Conservation (phyloP, 2,888 invertebrate species). For the Epinotia demarniana region DNA sequence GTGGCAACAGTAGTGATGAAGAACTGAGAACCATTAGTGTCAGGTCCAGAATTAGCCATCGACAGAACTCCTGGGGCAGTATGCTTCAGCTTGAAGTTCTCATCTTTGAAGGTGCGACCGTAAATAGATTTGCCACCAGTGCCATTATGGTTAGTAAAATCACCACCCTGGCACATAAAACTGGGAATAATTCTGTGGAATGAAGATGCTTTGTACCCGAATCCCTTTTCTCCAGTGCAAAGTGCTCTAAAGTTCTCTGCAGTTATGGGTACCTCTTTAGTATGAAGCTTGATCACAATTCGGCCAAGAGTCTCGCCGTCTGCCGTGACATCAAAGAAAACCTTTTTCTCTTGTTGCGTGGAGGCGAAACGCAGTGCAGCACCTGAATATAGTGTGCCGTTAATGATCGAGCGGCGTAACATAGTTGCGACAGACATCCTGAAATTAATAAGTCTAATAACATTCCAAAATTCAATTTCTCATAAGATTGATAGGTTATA, state of each 20-base stretch:
- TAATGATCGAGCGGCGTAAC: conserved; percentile 69
- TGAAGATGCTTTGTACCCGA: conserved; percentile 95
- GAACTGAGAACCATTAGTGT: conserved; percentile 99
- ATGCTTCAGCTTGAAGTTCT: conserved; percentile 97
- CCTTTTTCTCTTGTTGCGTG: conserved; percentile 78
- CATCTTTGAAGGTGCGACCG: conserved; percentile 96
- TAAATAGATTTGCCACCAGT: conserved; percentile 98
- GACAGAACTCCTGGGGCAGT: conserved; percentile 95
- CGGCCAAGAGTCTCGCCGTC: conserved; percentile 92
- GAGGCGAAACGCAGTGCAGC: conserved; percentile 74
- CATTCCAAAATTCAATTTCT: too few species aligned
- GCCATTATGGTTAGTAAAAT: conserved; percentile 96
- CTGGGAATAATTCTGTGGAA: conserved; percentile 97
- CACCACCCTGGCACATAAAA: conserved; percentile 98
- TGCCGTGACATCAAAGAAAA: conserved; percentile 95
- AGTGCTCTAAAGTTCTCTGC: conserved; percentile 98
- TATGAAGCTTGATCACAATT: conserved; percentile 94
- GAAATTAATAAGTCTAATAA: conserved; percentile 7
- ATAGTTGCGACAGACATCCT: conserved; percentile 51
- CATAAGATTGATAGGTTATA: background rate
- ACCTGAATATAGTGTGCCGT: conserved; percentile 75
- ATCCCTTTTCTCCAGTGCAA: conserved; percentile 86
- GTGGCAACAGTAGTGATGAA: conserved; percentile 98
- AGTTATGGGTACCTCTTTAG: conserved; percentile 96
- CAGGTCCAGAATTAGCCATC: conserved; percentile 98